Percentiles rank a stretch among this genome's conserved stretches.
These are phyloP conservation scores for Catonia carolina DNA, from an alignment of 2,888 invertebrate species.

Conservation along the genomic window DNA sequence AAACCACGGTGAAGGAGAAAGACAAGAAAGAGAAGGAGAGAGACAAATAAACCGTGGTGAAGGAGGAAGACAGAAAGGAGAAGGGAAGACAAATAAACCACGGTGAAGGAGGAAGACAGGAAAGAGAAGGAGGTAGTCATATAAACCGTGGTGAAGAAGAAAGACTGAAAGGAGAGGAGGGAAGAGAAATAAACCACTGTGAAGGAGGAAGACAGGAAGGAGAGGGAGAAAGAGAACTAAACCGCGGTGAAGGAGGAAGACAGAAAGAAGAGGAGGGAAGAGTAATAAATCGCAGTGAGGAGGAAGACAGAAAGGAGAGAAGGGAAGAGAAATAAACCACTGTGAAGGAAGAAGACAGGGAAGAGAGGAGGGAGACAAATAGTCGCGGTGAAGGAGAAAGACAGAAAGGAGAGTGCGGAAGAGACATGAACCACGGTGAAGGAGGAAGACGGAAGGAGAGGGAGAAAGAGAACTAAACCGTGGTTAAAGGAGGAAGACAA, in stretches of 20 bases:
- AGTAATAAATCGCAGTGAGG: neutral
- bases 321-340: no score
- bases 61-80: neutral
- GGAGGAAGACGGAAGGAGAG: no score
- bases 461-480: no score
- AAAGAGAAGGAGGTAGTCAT: neutral
- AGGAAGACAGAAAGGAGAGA: neutral
- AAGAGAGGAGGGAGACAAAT: neutral
- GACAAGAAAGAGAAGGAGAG: neutral
- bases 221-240: neutral
- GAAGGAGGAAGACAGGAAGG: neutral
- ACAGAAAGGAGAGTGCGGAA: neutral
- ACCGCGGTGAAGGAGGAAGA: neutral
- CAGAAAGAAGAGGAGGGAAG: neutral
- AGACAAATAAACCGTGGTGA: no score
- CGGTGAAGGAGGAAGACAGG: neutral
- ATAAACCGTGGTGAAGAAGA: neutral
- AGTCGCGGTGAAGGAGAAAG: neutral
- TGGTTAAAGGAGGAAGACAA: no score
- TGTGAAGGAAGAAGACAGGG: constrained; percentile 1
- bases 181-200: no score
- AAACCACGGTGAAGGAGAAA: neutral
- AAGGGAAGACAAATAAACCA: no score
- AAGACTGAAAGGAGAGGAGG: neutral
- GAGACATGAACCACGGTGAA: no score